Evolutionary conservation across 23 tunicate genomes (phyloP), one percentile per base, ranked within the genome.

Genomic region (Aplidium turbinatum): DNA sequence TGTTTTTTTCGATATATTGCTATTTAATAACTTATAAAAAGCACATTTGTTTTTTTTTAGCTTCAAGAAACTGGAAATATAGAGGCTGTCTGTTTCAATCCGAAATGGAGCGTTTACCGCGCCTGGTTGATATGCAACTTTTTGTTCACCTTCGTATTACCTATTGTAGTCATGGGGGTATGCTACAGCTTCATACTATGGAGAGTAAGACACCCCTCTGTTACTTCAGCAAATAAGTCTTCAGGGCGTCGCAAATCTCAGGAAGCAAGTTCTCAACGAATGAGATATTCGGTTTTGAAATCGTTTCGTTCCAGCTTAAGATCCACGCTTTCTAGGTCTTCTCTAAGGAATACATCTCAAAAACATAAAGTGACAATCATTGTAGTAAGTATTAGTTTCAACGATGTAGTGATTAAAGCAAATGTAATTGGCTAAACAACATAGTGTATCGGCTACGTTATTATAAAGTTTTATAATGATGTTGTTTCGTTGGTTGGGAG

Each of bases 131-230:
- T 47, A 63, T 31, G 48, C 27, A 78, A 79, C 35, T 86, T 86
- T 31, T 33, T 79, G 25, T 23, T 86, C 9, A 45, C 85, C 5
- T 86, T 86, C 33, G 38, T 79, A 1, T 26, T 77, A 0, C 93
- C 93, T 0, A 23, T 79, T 0, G 18, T 51, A 20, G 42, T 86
- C 39, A 86, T 86, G 85, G 42, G 68, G 3, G 65, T 61, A 22
- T 86, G 93, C 39, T 86, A 86, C 80, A 71, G 93, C 67, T 55
- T 70, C 30, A 86, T 86, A 7, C 1, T 78, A 18, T 71, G 78
- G 76, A 46, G 93, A 31, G 79, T 86, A 3, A 27, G 58, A 20
- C 78, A 86, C 39, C 93, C 93, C 0, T 47, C 63, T 33, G 46
- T 78, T 21, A 65, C 68, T 28, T 82, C 77, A 31, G 46, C 56